Conservation (phyloP, 2,113 vertebrate species). For the Cacatua alba region DNA sequence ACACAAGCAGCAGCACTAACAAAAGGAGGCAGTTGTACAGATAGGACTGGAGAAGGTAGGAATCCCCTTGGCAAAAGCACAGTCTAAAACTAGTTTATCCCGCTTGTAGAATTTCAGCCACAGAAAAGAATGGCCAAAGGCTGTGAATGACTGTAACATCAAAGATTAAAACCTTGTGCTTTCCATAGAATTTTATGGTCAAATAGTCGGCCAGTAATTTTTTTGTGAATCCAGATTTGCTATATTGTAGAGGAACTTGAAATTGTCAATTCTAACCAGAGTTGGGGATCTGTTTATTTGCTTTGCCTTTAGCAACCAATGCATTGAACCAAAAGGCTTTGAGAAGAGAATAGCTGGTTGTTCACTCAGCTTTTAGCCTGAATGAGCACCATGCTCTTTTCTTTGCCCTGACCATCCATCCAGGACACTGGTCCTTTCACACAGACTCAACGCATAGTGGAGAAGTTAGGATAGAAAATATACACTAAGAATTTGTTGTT, state of each 20-base stretch:
- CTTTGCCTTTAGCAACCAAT: neutral
- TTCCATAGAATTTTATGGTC: neutral
- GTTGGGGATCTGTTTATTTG: neutral
- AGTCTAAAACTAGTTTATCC: neutral
- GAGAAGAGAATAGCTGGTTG: neutral
- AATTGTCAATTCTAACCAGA: neutral
- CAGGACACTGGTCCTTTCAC: neutral
- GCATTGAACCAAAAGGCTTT: neutral
- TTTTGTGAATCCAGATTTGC: neutral
- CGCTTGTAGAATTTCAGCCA: neutral
- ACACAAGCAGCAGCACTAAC: neutral
- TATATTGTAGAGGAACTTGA: neutral
- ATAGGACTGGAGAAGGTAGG: neutral
- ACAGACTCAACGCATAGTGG: neutral
- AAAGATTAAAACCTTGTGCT: neutral
- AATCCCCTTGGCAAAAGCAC: neutral
- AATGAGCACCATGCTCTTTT: neutral
- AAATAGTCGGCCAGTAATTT: neutral
- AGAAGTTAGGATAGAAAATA: neutral
- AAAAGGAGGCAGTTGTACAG: neutral
- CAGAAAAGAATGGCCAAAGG: neutral
- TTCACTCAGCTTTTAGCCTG: neutral
- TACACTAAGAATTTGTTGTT: neutral
- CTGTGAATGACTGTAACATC: neutral
- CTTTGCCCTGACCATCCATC: neutral